A percentile compares a stretch with the other conserved stretches of the same genome.
Conservation (phyloP, 1,140 invertebrate genomes). For the Tyrophagus putrescentiae region DNA sequence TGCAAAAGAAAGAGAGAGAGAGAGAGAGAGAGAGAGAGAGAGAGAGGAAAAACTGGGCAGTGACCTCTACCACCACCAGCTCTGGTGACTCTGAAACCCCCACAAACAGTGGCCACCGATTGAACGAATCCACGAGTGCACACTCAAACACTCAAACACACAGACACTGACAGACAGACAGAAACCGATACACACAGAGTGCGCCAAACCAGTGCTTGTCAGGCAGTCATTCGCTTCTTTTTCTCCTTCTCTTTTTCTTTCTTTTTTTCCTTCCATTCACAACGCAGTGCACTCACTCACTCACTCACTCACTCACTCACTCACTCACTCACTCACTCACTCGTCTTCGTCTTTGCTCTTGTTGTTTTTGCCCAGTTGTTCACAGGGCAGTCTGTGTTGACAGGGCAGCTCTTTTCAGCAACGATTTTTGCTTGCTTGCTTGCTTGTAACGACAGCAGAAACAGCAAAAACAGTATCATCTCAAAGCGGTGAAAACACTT, state of each 20-base stretch:
- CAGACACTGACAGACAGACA: neutral
- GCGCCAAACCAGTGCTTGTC: too few relatives aligned
- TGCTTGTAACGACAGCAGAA: too few relatives aligned
- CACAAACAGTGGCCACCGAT: neutral
- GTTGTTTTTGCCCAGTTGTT: too few relatives aligned
- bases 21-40: slow-evolving; percentile 1
- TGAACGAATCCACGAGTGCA: neutral
- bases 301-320: slow-evolving; percentile 1
- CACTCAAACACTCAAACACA: neutral
- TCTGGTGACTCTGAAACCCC: neutral
- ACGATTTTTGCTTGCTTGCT: too few relatives aligned
- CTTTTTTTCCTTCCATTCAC: neutral
- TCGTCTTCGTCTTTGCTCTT: too few relatives aligned
- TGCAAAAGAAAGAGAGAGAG: neutral
- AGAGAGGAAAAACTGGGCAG: neutral
- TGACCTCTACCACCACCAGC: neutral
- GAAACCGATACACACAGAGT: neutral
- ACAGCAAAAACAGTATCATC: too few relatives aligned
- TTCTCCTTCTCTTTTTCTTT: too few relatives aligned
- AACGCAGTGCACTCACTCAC: neutral
- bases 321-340: slow-evolving; percentile 1
- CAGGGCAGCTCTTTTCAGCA: too few relatives aligned
- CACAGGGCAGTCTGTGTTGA: too few relatives aligned
- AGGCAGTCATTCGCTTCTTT: too few relatives aligned
- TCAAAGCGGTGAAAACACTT: too few relatives aligned